Evolutionary conservation across 2,113 vertebrate genomes (phyloP).

Genomic region (Atherinomorus stipes): DNA sequence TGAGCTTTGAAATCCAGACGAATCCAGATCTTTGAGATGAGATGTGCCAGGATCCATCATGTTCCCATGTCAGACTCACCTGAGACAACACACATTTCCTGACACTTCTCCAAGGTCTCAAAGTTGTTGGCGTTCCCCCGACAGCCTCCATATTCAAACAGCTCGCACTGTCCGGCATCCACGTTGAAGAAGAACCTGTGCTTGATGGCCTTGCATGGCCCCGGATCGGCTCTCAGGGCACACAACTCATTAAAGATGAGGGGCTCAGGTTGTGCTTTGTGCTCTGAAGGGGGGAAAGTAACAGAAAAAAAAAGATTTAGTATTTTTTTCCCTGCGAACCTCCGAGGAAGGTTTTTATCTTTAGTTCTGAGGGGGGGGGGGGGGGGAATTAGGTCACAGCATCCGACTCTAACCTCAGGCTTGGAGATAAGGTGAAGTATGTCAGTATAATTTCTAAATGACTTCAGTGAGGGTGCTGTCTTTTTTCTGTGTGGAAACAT

Average conservation of each 20-base stretch:
- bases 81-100: constrained; percentile 83
- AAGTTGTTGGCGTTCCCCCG: constrained; percentile 92
- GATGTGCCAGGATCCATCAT: background rate
- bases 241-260: constrained; percentile 85
- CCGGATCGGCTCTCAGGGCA: constrained; percentile 84
- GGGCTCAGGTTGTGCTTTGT: constrained; percentile 53
- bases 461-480: constrained; percentile 25
- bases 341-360: constrained; percentile 16
- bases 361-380: background rate
- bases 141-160: constrained; percentile 93
- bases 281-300: constrained; percentile 29
- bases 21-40: background rate
- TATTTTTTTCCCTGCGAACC: constrained; percentile 13
- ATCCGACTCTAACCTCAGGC: constrained; percentile 51
- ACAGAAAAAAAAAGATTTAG: constrained; percentile 44
- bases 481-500: constrained; percentile 6
- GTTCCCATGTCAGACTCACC: constrained; percentile 61
- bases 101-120: constrained; percentile 83
- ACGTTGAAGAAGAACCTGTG: constrained; percentile 86
- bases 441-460: constrained; percentile 34
- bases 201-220: constrained; percentile 88
- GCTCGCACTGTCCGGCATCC: constrained; percentile 82
- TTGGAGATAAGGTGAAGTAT: constrained; percentile 47
- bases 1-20: no score
- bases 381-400: constrained; percentile 48